These are phyloP conservation scores for Cataglyphis rosenhaueri DNA, from an alignment of 2,888 invertebrate genomes.

Conservation along the genomic window DNA sequence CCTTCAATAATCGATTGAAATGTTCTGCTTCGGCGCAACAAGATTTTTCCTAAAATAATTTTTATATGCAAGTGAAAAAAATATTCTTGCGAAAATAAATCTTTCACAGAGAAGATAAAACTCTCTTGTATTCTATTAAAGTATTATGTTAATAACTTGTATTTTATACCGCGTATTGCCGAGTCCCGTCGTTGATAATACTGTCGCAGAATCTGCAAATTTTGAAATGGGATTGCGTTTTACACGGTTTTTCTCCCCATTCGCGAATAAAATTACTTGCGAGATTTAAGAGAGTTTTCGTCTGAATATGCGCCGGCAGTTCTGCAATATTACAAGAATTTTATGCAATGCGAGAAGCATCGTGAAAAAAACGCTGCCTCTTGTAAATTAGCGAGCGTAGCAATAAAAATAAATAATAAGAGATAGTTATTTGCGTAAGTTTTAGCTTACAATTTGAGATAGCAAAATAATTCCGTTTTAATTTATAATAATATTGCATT, in stretches of 20 bases:
- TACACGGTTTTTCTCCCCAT: constrained; percentile 52
- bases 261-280: constrained; percentile 63
- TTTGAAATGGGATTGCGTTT: constrained; percentile 30
- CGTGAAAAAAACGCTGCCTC: constrained; percentile 37
- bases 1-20: constrained; percentile 56
- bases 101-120: background rate
- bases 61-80: background rate
- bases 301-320: constrained; percentile 30
- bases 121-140: background rate
- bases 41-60: constrained; percentile 57
- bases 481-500: background rate
- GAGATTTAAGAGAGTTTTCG: constrained; percentile 52
- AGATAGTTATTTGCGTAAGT: constrained; percentile 17
- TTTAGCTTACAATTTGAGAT: constrained; percentile 16
- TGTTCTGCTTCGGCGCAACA: constrained; percentile 63
- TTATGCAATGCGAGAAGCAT: constrained; percentile 39
- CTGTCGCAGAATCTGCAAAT: constrained; percentile 63
- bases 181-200: constrained; percentile 46
- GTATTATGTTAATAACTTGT: constrained; percentile 29
- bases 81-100: background rate
- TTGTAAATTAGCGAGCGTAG: constrained; percentile 41
- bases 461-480: constrained; percentile 26
- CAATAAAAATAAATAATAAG: constrained; percentile 14
- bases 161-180: constrained; percentile 26
- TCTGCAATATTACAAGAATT: constrained; percentile 50